Base-by-base conservation (phyloP, 2,113 vertebrate species). In the Psilopsiagon aymara region DNA sequence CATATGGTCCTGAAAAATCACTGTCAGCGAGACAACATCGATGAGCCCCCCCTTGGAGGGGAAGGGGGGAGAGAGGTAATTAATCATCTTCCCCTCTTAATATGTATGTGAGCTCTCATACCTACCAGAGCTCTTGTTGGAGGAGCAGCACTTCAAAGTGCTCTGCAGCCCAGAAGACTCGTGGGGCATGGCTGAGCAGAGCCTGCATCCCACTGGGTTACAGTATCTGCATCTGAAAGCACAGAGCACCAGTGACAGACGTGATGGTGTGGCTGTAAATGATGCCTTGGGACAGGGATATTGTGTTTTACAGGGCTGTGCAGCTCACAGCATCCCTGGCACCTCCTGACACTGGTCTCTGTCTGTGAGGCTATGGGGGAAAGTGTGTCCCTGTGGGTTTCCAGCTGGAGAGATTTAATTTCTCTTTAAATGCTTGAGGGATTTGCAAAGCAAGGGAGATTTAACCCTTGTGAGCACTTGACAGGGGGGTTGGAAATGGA, bases 131-230 rank as follows among this genome's bases (percentile, higher is more conserved):
- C 85, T 94, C 68, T 82, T 17, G 28, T 29, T 85, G 91, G 78
- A 96, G 82, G 83, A 68, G 94, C 14, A 67, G 39, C 93, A 96
- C 97, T 97, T 97, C 97, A 97, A 97, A 97, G 96, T 86, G 78
- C 87, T 71, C 82, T 17, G 29, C 84, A 71, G 82, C 91, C 78
- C 68, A 59, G 82, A 89, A 71, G 87, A 95, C 82, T 80, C 55
- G 35, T 4, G 12, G 84, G 80, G 67, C 4, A 4, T 20, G 82
- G 90, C 86, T 77, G 95, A 93, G 91, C 93, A 66, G 86, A 51
- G 91, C 63, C 79, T 66, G 77, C 49, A 46, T 67, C 96, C 89
- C 17, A 11, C 93, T 83, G 90, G 39, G 82, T 35, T 84, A 82
- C 92, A 77, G 77, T 43, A n/a, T 44, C 46, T 64, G 83, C 82